phyloP scores from a whole-genome alignment of 1,140 invertebrate species.

The Atta cephalotes region DNA sequence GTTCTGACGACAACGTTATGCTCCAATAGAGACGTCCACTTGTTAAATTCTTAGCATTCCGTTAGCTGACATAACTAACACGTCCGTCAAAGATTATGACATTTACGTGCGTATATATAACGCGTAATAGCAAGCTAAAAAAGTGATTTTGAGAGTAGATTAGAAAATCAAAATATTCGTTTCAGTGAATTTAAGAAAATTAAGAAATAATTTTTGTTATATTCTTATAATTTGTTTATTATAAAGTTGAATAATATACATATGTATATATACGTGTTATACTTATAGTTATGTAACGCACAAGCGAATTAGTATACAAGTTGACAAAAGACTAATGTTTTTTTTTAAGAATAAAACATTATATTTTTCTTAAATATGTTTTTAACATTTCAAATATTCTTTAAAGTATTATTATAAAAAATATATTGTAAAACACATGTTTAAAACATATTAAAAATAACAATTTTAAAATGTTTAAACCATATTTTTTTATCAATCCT shows the following conservation, averaged over 20 bases:
- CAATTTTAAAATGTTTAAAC: too few species aligned
- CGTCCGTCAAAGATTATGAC: neutral
- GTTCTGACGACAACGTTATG: neutral
- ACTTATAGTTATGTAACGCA: neutral
- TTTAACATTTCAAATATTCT: too few species aligned
- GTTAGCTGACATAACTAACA: neutral
- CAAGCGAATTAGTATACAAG: neutral
- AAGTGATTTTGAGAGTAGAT: neutral
- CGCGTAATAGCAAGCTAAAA: neutral
- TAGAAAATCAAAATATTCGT: neutral
- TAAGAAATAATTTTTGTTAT: neutral
- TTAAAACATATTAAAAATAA: too few species aligned
- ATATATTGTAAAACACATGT: too few species aligned
- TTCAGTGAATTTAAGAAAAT: neutral
- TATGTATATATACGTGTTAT: neutral
- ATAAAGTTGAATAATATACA: neutral
- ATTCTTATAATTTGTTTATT: neutral
- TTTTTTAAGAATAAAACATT: too few species aligned
- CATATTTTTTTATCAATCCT: too few species aligned
- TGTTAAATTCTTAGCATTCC: neutral
- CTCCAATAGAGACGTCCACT: constrained; percentile 22
- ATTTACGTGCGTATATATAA: neutral
- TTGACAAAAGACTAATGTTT: too few species aligned
- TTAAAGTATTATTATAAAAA: too few species aligned
- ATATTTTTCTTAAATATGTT: too few species aligned